A percentile compares a stretch with the other conserved stretches of the same genome.
Conservation (phyloP, 2,888 invertebrate genomes). For the Psylliodes chrysocephalus region DNA sequence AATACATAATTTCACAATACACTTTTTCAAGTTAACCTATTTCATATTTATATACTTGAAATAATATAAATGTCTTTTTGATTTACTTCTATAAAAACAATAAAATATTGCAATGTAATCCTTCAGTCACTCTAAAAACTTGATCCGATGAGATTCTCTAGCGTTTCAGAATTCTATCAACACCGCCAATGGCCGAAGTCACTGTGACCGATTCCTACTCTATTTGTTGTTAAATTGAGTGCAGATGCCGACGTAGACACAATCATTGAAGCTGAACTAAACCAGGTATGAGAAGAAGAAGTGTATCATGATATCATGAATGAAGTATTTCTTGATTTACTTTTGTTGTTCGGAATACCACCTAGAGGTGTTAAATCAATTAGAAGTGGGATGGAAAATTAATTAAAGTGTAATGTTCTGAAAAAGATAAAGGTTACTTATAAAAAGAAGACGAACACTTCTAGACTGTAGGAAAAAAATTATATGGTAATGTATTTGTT, state of each 20-base stretch:
- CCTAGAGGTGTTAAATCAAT: constrained; percentile 1
- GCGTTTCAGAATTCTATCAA: neutral
- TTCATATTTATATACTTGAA: too few relatives aligned
- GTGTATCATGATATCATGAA: neutral
- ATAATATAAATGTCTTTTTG: too few relatives aligned
- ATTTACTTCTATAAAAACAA: too few relatives aligned
- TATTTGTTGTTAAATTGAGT: neutral
- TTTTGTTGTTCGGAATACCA: neutral
- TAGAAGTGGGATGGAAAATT: neutral
- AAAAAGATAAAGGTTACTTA: too few relatives aligned
- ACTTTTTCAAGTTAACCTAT: too few relatives aligned
- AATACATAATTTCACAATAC: too few relatives aligned
- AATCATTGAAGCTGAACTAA: constrained; percentile 11
- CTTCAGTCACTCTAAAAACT: neutral
- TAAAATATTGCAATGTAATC: too few relatives aligned
- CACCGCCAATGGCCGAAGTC: neutral
- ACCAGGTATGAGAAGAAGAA: neutral
- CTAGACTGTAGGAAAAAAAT: too few relatives aligned
- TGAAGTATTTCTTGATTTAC: neutral
- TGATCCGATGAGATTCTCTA: neutral
- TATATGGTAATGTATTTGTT: too few relatives aligned
- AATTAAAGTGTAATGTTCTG: too few relatives aligned
- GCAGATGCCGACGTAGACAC: neutral
- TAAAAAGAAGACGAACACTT: too few relatives aligned
- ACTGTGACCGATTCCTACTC: constrained; percentile 12